A percentile compares a stretch with the other conserved stretches of the same genome.
Evolutionary conservation across 1,140 invertebrate genomes (phyloP).

Genomic region (Euwallacea similis): DNA sequence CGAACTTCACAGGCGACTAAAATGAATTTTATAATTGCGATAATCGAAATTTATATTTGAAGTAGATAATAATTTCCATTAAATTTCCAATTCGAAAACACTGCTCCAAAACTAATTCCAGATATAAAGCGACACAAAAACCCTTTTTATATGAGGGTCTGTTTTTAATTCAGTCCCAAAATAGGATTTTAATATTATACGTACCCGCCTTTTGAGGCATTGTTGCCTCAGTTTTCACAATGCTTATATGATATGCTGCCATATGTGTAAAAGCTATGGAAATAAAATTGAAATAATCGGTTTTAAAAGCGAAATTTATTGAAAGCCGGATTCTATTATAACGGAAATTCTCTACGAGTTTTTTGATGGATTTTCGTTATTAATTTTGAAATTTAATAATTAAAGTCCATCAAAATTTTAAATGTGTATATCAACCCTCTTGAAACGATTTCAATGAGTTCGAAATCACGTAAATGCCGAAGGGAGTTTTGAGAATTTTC

Average conservation of each 20-base stretch:
- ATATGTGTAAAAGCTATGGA: conserved; percentile 17
- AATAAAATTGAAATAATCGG: conserved; percentile 22
- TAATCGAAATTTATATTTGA: too few relatives aligned
- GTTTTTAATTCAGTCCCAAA: conserved; percentile 9
- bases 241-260: conserved; percentile 12
- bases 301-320: conserved; percentile 1
- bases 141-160: conserved; percentile 1
- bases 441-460: too few relatives aligned
- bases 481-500: too few relatives aligned
- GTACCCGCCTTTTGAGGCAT: conserved; percentile 15
- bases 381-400: too few relatives aligned
- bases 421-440: neutral
- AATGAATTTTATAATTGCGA: neutral
- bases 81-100: neutral
- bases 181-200: conserved; percentile 8
- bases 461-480: too few relatives aligned
- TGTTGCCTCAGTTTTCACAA: neutral
- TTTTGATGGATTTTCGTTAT: neutral
- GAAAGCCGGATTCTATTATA: conserved; percentile 9
- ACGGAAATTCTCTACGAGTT: conserved; percentile 4
- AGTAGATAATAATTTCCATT: neutral
- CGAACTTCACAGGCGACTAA: too few relatives aligned
- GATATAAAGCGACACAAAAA: conserved; percentile 10
- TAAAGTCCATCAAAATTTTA: too few relatives aligned
- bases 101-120: conserved; percentile 8